phyloP scores from a whole-genome alignment of 2,888 invertebrate species.

The Polyommatus icarus region DNA sequence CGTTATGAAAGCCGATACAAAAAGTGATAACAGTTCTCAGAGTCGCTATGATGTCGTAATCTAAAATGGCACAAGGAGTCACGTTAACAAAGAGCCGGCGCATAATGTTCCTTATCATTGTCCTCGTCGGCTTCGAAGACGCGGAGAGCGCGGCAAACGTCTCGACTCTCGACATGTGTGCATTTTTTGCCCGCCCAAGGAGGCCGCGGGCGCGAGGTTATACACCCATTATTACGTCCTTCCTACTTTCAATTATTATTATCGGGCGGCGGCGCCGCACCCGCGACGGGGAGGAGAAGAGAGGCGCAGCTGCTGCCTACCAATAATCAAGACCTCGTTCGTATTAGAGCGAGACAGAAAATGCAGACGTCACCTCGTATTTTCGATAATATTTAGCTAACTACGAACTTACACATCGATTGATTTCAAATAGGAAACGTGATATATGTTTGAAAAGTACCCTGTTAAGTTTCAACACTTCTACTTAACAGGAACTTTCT shows the following conservation, averaged over 20 bases:
- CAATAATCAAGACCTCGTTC: constrained; percentile 78
- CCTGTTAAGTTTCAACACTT: not conserved
- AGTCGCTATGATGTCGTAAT: constrained; percentile 53
- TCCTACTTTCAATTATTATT: constrained; percentile 81
- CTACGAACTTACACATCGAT: not conserved
- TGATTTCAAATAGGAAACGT: not conserved
- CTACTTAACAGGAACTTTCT: constrained; percentile 30
- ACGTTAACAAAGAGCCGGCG: constrained; percentile 58
- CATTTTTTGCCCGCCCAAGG: constrained; percentile 81
- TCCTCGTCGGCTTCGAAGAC: constrained; percentile 57
- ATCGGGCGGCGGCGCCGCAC: constrained; percentile 77
- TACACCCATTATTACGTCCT: constrained; percentile 81
- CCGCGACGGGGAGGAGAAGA: constrained; percentile 79
- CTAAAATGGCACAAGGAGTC: constrained; percentile 51
- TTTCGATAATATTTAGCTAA: not conserved
- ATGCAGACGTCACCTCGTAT: constrained; percentile 45
- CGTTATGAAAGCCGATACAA: constrained; percentile 48
- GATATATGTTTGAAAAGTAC: constrained; percentile 5
- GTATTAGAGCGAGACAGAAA: constrained; percentile 65
- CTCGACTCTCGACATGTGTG: constrained; percentile 73
- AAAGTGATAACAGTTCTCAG: constrained; percentile 55
- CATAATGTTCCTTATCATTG: constrained; percentile 48
- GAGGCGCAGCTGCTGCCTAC: constrained; percentile 82
- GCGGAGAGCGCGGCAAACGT: constrained; percentile 55
- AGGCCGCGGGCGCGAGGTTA: constrained; percentile 81